Evolutionary conservation across 2,888 invertebrate species (phyloP), one percentile per base, ranked within the genome.

Genomic region (Pyrochroa serraticornis): DNA sequence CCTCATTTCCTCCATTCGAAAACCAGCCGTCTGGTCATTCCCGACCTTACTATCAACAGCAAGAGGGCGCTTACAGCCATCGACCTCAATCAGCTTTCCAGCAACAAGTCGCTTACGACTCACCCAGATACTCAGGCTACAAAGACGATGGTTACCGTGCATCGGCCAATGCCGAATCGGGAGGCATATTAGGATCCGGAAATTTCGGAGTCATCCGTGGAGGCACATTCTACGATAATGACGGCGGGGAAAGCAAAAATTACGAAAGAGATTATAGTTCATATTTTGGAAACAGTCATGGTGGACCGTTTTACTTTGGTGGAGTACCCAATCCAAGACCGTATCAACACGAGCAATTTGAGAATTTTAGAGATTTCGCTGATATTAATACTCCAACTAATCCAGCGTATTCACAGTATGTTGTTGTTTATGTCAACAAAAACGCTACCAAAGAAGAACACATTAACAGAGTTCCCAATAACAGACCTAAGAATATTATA

Each of bases 351-450:
- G 92, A 93, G 71, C 93, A 93, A 72, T 93, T 94, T 72, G 92
- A 92, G 3, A 92, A 93, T 74, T 94, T 94, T 80, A 85, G 92
- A 70, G 94, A 94, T 75, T 94, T 94, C 72, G 93, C 94, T 0
- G 94, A 94, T 70, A 93, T 94, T 50, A 93, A 93, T 61, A 87
- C 91, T 2, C 92, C 92, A 0, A 85, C 90, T 0, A 91, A 91
- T 72, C 83, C 88, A 1, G 91, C 91, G 5, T 93, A 90, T 76
- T 92, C 93, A 0, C 90, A 93, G 67, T 88, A 87, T 61, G 91
- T 92, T 31, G 89, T 93, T 0, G 92, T 93, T 0, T 93, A 93
- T 73, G 91, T 90, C 0, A 91, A 91, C 66, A 90, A 90, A 75
- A 92, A 92, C 70, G 86, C 85, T 6, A 90, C 88, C 2, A 79